Evolutionary conservation across 2,888 invertebrate species (phyloP), one percentile per base, ranked within the genome.

Genomic region (Phania funesta): DNA sequence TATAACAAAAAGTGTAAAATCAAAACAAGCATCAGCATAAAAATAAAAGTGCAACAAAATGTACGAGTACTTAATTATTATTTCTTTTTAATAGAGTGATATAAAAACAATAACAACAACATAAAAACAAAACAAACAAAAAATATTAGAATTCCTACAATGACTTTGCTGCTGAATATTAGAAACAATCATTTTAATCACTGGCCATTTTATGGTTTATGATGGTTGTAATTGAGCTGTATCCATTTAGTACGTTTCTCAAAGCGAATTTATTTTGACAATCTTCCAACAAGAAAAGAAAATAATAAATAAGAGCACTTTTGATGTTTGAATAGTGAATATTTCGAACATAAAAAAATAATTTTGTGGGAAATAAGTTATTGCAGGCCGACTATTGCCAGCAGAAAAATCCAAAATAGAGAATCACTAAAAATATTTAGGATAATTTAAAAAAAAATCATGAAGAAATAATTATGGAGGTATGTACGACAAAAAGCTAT

Each of bases 151-250:
- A 16, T n/a, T 22, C 20, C 4, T 41, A 16, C n/a, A 38, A 11
- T 11, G 0, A 3, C 41, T 13, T 41, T n/a, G n/a, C 29, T 46
- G 6, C 20, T 11, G 6, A 44, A 22, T 29, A 62, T 38, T 44
- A 44, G 44, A 64, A 54, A 44, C 62, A 44, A 64, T 74, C 29
- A 62, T 22, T 64, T 74, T 32, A 65, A 75, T 75, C 56, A 48
- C 48, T 16, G 46, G 26, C 38, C 18, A 48, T 48, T 65, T 75
- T 20, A 67, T 75, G 48, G 13, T 29, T 22, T 20, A 1, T 65
- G 64, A 64, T 32, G 44, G 1, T 20, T 65, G 54, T 56, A 65
- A 48, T 38, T 56, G 26, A 38, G 46, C 65, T 46, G 5, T 35
- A 46, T 5, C 13, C 24, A 44, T 44, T 32, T 8, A 38, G 38